Percentiles rank a stretch among this genome's conserved stretches.
phyloP scores from a whole-genome alignment of 2,113 vertebrate species.

The Rhadina sibilatrix region DNA sequence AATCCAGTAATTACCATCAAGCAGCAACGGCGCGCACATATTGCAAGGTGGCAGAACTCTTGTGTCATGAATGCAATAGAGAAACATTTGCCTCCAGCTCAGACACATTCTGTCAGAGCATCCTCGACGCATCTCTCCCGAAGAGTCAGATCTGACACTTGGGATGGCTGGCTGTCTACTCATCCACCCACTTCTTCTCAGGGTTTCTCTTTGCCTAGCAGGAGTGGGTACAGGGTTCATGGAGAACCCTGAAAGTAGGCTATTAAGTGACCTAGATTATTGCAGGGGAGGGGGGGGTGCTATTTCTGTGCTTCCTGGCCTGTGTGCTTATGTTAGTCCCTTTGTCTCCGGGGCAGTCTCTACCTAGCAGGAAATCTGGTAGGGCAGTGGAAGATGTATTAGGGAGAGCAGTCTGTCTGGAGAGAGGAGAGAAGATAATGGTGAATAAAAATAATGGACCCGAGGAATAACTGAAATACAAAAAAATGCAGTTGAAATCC shows the following conservation, averaged over 20 bases:
- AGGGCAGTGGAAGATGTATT: background rate
- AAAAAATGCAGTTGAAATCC: constrained; percentile 62
- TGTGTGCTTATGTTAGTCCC: constrained; percentile 3
- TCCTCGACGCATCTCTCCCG: constrained; percentile 31
- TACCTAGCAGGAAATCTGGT: constrained; percentile 46
- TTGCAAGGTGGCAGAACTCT: constrained; percentile 52
- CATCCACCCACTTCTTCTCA: constrained; percentile 69
- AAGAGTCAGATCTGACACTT: constrained; percentile 67
- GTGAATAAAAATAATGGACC: constrained; percentile 57
- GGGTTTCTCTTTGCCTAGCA: constrained; percentile 67
- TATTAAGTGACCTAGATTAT: constrained; percentile 67
- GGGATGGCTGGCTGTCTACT: constrained; percentile 68
- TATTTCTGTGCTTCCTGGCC: constrained; percentile 30
- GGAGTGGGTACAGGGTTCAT: constrained; percentile 61
- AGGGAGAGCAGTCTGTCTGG: constrained; percentile 10
- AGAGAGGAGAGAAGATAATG: constrained; percentile 5
- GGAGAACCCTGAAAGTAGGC: constrained; percentile 53
- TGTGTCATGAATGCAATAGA: constrained; percentile 55
- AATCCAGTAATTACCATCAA: constrained; percentile 34
- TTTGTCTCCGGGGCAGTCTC: constrained; percentile 27
- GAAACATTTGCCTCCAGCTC: constrained; percentile 68
- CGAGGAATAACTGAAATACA: constrained; percentile 45
- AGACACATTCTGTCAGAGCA: constrained; percentile 69
- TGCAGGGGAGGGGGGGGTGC: background rate
- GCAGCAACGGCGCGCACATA: background rate